Conservation (phyloP, 2,888 invertebrate genomes). For the Tiphia femorata region DNA sequence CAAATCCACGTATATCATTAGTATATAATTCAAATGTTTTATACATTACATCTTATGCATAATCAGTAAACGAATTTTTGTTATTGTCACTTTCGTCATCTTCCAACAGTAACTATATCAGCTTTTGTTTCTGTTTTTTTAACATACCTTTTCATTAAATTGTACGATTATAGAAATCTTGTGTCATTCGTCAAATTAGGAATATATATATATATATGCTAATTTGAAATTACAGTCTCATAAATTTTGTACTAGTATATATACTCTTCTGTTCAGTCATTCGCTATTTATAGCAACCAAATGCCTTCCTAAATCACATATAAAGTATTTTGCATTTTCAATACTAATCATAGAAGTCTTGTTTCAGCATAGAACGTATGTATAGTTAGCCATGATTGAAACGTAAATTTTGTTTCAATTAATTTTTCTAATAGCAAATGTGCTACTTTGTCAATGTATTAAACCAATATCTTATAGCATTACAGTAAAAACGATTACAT, state of each 20-base stretch:
- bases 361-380: constrained; percentile 27
- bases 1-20: constrained; percentile 23
- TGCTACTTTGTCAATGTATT: not conserved
- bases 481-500: constrained; percentile 20
- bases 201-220: no score
- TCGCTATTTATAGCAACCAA: constrained; percentile 29
- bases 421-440: constrained; percentile 8
- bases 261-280: constrained; percentile 9
- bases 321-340: constrained; percentile 53
- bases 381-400: constrained; percentile 20
- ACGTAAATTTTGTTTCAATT: constrained; percentile 19
- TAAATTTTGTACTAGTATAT: constrained; percentile 18
- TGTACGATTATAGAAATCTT: constrained; percentile 5
- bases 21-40: constrained; percentile 29
- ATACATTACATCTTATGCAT: constrained; percentile 24
- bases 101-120: no score
- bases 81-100: no score
- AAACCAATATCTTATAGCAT: constrained; percentile 15
- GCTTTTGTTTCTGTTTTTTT: constrained; percentile 7
- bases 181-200: no score
- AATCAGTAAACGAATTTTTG: constrained; percentile 20
- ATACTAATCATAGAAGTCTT: constrained; percentile 37
- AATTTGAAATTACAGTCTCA: constrained; percentile 10
- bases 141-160: not conserved
- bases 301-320: constrained; percentile 50